Conservation (phyloP, 2,888 invertebrate species). For the Amiota mariae region DNA sequence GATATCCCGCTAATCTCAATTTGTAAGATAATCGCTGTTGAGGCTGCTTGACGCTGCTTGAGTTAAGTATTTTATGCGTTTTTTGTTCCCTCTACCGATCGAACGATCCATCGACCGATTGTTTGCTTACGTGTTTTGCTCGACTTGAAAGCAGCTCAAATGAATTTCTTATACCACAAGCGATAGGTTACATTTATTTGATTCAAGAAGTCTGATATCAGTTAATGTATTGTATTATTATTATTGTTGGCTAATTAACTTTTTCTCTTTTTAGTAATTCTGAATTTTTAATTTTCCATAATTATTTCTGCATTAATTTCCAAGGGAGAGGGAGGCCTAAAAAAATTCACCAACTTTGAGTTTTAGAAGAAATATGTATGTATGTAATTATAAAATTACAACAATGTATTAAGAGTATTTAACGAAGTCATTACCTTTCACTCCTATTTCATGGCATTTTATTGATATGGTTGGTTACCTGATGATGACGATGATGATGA, state of each 20-base stretch:
- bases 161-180: constrained; percentile 44
- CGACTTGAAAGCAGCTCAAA: constrained; percentile 42
- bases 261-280: not conserved
- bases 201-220: constrained; percentile 43
- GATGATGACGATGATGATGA: too few species aligned
- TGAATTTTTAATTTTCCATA: too few species aligned
- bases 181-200: not conserved
- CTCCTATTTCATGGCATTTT: not conserved
- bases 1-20: constrained; percentile 71
- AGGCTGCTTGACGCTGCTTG: constrained; percentile 54
- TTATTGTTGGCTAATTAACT: constrained; percentile 28
- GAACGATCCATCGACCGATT: too few species aligned
- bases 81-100: not conserved
- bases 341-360: too few species aligned
- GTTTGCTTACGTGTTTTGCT: not conserved
- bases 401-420: constrained; percentile 30
- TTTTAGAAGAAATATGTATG: not conserved
- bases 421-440: not conserved
- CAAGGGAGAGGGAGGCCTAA: too few species aligned
- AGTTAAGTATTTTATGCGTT: constrained; percentile 38
- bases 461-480: too few species aligned
- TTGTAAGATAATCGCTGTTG: constrained; percentile 67
- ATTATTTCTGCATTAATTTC: too few species aligned
- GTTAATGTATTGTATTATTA: too few species aligned
- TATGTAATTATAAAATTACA: too few species aligned